Evolutionary conservation across 1,140 invertebrate genomes (phyloP).

Genomic region (Copidosoma floridanum): DNA sequence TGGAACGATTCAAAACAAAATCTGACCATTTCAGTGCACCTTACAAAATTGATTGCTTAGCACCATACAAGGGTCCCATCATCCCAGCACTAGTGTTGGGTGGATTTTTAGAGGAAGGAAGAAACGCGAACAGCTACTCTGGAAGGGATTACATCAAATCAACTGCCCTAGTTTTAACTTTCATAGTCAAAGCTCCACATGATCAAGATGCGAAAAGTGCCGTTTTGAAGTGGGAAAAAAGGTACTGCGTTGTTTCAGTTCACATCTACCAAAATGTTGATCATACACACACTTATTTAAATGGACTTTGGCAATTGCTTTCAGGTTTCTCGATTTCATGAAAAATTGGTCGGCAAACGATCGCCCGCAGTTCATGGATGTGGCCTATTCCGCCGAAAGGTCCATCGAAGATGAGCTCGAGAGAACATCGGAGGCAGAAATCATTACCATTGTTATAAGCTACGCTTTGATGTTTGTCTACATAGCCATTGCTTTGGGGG

Average conservation of each 20-base stretch:
- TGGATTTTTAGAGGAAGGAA: slow-evolving; percentile 65
- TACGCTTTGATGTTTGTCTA: slow-evolving; percentile 98
- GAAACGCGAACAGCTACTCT: slow-evolving; percentile 56
- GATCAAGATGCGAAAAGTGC: slow-evolving; percentile 68
- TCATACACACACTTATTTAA: too few relatives aligned
- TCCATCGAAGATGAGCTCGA: slow-evolving; percentile 95
- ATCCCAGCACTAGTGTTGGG: slow-evolving; percentile 91
- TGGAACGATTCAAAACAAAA: too few relatives aligned
- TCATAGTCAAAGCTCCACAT: slow-evolving; percentile 85
- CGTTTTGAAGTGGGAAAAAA: slow-evolving; percentile 87
- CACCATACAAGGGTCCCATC: slow-evolving; percentile 85
- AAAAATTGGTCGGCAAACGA: slow-evolving; percentile 70
- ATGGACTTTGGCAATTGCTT: neutral
- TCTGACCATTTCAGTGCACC: slow-evolving; percentile 61
- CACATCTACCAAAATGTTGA: neutral
- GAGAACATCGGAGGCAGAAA: slow-evolving; percentile 85
- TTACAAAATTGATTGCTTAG: slow-evolving; percentile 75
- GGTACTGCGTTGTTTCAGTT: slow-evolving; percentile 48
- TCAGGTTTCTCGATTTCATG: slow-evolving; percentile 79
- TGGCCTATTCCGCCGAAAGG: slow-evolving; percentile 87
- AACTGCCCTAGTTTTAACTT: slow-evolving; percentile 82
- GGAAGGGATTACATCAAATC: slow-evolving; percentile 74
- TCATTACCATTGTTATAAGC: slow-evolving; percentile 89
- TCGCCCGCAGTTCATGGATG: slow-evolving; percentile 76
- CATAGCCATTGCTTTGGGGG: slow-evolving; percentile 88